Conservation (phyloP, 2,113 vertebrate species). For the Cyanoramphus novaezelandiae region DNA sequence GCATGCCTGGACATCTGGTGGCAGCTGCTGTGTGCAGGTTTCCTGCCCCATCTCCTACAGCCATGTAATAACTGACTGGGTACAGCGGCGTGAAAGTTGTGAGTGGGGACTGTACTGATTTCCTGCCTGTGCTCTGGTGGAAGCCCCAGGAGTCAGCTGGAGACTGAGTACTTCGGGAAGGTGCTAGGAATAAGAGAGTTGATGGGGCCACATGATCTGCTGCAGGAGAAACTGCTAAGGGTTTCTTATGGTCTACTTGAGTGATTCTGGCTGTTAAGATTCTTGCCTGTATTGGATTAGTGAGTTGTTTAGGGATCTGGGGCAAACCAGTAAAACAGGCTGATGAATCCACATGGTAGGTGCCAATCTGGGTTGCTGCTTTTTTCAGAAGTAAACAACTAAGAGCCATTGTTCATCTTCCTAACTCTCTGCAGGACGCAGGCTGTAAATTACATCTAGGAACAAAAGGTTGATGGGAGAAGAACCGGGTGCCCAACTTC, state of each 20-base stretch:
- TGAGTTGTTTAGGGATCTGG: constrained; percentile 17
- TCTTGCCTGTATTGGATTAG: background rate
- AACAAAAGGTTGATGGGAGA: constrained; percentile 57
- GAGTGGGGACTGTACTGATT: background rate
- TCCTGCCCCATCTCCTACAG: background rate
- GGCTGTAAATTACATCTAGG: constrained; percentile 57
- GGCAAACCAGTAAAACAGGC: constrained; percentile 56
- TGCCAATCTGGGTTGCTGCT: constrained; percentile 39
- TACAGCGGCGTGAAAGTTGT: no score
- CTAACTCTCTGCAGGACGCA: constrained; percentile 42
- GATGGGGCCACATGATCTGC: accelerated
- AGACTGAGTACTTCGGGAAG: accelerated
- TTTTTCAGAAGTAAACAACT: constrained; percentile 49
- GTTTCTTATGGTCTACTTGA: background rate
- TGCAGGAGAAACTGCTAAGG: background rate
- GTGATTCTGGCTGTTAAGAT: background rate
- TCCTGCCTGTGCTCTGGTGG: background rate
- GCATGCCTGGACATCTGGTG: background rate
- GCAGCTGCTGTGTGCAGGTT: background rate
- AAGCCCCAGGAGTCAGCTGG: background rate
- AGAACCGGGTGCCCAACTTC: constrained; percentile 51
- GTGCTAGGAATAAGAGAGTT: background rate
- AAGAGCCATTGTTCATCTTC: constrained; percentile 51
- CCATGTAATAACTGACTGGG: accelerated
- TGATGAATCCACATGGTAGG: background rate